phyloP scores from a whole-genome alignment of 2,888 invertebrate genomes.

The Watsonalla binaria region DNA sequence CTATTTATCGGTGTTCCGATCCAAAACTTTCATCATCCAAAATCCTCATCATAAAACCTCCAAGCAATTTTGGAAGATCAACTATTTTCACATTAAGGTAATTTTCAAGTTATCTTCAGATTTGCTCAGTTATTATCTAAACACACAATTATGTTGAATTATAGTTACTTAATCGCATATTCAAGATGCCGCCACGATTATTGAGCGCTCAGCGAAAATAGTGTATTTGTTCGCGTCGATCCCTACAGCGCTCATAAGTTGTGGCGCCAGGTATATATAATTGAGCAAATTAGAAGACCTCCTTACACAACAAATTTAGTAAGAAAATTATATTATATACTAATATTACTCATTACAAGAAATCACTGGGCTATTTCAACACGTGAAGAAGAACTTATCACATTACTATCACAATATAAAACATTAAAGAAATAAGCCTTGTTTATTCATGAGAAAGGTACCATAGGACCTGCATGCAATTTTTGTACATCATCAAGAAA shows the following conservation, averaged over 20 bases:
- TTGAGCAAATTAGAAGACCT: background rate
- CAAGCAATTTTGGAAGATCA: conserved; percentile 16
- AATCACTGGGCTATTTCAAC: background rate
- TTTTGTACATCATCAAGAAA: background rate
- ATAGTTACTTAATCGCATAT: no score
- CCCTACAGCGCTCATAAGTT: no score
- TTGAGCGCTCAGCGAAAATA: no score
- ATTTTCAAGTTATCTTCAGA: background rate
- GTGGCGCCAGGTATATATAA: background rate
- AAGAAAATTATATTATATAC: no score
- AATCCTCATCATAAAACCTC: conserved; percentile 26
- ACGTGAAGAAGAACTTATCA: conserved; percentile 17
- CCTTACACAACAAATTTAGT: background rate
- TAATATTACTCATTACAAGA: background rate
- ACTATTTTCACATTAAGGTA: background rate
- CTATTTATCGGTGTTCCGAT: conserved; percentile 12
- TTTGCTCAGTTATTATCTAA: background rate
- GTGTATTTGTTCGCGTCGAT: no score
- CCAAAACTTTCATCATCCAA: no score
- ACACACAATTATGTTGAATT: background rate
- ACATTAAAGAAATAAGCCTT: conserved; percentile 15
- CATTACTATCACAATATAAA: conserved; percentile 30
- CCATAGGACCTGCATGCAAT: background rate
- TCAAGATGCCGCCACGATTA: no score
- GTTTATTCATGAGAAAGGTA: conserved; percentile 13